Evolutionary conservation across 1,140 invertebrate species (phyloP).

Genomic region (Calliphora vicina): DNA sequence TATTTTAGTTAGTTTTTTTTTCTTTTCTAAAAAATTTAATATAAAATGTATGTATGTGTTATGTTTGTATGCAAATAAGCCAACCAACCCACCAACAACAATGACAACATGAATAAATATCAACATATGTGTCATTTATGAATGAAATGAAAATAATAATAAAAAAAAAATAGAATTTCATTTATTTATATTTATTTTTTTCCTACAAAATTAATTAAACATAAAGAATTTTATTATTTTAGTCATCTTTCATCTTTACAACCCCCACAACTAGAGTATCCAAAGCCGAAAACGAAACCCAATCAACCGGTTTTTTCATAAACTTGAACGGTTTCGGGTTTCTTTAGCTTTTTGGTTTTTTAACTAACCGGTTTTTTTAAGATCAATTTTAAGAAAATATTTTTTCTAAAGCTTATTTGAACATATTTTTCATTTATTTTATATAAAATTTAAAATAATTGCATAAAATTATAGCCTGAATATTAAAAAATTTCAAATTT

Average conservation of each 20-base stretch:
- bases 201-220: background rate
- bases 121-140: background rate
- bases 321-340: too few species aligned
- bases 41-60: background rate
- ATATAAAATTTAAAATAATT: too few species aligned
- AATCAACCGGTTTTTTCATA: too few species aligned
- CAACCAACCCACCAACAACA: background rate
- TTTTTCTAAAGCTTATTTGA: too few species aligned
- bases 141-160: background rate
- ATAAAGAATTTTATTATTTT: background rate
- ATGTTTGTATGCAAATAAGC: constrained; percentile 1
- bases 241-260: background rate
- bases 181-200: background rate
- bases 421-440: too few species aligned
- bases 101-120: background rate
- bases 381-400: too few species aligned
- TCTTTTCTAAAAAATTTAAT: background rate
- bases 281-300: too few species aligned
- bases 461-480: too few species aligned
- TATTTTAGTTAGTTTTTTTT: background rate
- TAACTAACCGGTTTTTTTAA: too few species aligned
- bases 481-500: too few species aligned
- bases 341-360: too few species aligned
- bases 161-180: background rate
- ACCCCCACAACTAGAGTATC: background rate